A percentile compares a stretch with the other conserved stretches of the same genome.
These are phyloP conservation scores for Lepetodrilus schrolli DNA, from an alignment of 2,888 invertebrate species.

Conservation along the genomic window DNA sequence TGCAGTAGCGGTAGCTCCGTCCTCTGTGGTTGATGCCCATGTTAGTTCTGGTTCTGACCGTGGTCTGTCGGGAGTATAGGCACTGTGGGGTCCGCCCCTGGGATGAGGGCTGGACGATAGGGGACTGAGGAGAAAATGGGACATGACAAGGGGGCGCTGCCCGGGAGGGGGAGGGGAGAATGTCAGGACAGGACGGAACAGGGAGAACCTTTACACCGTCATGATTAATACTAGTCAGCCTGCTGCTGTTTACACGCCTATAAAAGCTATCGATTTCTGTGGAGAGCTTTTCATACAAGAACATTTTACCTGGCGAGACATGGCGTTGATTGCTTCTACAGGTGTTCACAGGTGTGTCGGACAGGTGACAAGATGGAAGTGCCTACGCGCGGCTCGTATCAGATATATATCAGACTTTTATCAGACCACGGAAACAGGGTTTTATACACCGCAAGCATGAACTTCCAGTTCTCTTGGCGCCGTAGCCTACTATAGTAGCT, in stretches of 20 bases:
- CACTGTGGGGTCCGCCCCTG: too few relatives aligned
- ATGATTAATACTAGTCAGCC: conserved; percentile 10
- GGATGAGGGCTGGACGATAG: conserved; percentile 1
- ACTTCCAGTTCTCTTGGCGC: neutral
- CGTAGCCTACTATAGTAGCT: neutral
- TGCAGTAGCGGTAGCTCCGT: neutral
- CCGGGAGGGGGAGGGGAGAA: too few relatives aligned
- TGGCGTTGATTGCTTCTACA: conserved; percentile 14
- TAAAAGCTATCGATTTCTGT: conserved; percentile 26
- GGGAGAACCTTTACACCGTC: neutral
- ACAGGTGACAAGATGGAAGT: neutral
- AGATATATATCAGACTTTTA: too few relatives aligned
- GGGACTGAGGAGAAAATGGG: too few relatives aligned
- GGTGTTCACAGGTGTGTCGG: conserved; percentile 10
- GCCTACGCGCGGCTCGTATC: neutral
- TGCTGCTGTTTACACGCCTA: conserved; percentile 27
- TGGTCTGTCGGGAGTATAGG: neutral
- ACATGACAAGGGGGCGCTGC: too few relatives aligned
- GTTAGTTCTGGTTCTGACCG: neutral
- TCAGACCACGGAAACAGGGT: too few relatives aligned
- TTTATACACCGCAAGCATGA: neutral
- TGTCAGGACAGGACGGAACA: neutral
- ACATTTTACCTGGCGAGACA: conserved; percentile 21
- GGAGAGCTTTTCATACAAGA: conserved; percentile 12
- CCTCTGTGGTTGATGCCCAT: neutral